These are phyloP conservation scores for Chromobotia macracanthus DNA, from an alignment of 2,797 vertebrate species.

Conservation along the genomic window DNA sequence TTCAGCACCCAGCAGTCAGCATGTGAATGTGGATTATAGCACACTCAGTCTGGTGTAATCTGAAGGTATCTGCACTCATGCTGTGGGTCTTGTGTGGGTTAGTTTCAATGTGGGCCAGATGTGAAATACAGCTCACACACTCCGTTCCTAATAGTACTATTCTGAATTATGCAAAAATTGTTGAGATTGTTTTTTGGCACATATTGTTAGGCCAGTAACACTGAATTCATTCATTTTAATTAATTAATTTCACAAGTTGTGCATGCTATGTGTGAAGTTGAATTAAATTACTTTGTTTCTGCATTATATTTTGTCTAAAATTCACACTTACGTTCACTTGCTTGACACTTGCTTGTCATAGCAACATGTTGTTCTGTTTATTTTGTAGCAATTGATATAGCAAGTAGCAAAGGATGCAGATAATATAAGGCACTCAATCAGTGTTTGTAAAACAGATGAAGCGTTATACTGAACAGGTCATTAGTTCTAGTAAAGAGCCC, in stretches of 20 bases:
- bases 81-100: constrained; percentile 3
- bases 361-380: constrained; percentile 9
- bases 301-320: background rate
- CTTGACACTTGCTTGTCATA: constrained; percentile 12
- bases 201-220: constrained; percentile 16
- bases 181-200: constrained; percentile 11
- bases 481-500: too few relatives aligned
- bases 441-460: background rate
- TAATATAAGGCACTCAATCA: background rate
- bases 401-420: background rate
- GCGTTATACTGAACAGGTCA: background rate
- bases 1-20: constrained; percentile 16
- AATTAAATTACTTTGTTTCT: constrained; percentile 27
- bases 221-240: constrained; percentile 40
- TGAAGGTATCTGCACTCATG: constrained; percentile 16
- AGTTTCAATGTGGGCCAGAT: constrained; percentile 44
- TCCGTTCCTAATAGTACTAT: constrained; percentile 19
- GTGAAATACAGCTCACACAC: constrained; percentile 33
- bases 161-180: constrained; percentile 50
- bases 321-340: constrained; percentile 13
- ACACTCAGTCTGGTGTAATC: constrained; percentile 35
- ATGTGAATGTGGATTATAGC: constrained; percentile 25
- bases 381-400: background rate
- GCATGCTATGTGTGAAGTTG: constrained; percentile 23
- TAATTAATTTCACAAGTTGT: constrained; percentile 27